Conservation (phyloP, 1,140 invertebrate genomes). For the Galendromus occidentalis region DNA sequence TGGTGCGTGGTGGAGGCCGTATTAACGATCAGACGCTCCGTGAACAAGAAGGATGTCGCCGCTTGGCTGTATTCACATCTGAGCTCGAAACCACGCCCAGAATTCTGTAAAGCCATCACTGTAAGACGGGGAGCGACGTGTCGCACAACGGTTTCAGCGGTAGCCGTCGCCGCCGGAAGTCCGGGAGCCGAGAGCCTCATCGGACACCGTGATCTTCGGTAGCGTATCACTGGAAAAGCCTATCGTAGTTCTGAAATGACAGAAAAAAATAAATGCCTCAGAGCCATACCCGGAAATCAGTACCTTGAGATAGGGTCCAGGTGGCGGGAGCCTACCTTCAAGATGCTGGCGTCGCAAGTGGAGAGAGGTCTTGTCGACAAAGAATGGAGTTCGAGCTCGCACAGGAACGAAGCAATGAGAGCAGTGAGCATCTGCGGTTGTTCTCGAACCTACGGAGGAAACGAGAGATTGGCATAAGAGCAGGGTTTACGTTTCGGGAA, state of each 20-base stretch:
- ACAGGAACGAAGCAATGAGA: neutral
- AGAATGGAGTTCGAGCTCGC: conserved; percentile 6
- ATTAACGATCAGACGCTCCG: too few species aligned
- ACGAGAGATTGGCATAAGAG: neutral
- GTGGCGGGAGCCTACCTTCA: neutral
- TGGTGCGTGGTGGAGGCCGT: too few species aligned
- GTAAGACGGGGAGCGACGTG: too few species aligned
- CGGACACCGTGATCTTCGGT: too few species aligned
- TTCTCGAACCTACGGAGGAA: neutral
- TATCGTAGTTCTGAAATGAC: neutral
- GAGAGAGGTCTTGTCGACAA: neutral
- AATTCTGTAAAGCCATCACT: too few species aligned
- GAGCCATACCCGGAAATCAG: neutral
- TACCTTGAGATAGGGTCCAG: neutral
- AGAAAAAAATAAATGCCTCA: neutral
- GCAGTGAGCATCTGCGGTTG: neutral
- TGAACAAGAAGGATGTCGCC: too few species aligned
- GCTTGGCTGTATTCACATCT: too few species aligned
- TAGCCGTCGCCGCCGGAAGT: too few species aligned
- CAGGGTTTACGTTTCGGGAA: neutral
- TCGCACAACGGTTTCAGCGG: too few species aligned
- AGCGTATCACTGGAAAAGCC: neutral
- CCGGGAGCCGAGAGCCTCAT: too few species aligned
- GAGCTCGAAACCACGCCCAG: too few species aligned
- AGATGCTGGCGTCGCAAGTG: conserved; percentile 2